Percentiles rank a stretch among this genome's conserved stretches.
These are phyloP conservation scores for Microchirus variegatus DNA, from an alignment of 2,797 vertebrate genomes.

Conservation along the genomic window DNA sequence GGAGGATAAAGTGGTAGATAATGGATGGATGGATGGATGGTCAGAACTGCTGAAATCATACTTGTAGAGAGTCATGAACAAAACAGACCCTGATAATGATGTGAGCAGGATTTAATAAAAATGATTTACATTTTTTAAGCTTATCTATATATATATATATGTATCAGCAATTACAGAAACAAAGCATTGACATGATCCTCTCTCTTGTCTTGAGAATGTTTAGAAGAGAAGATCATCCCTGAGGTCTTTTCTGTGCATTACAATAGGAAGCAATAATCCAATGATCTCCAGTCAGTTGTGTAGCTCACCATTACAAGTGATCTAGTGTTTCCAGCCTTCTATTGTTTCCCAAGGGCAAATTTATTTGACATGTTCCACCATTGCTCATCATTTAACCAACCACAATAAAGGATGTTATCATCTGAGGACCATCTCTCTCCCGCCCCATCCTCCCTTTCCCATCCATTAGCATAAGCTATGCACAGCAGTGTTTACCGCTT, in stretches of 20 bases:
- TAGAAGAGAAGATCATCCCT: conserved; percentile 23
- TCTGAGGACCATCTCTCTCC: conserved; percentile 52
- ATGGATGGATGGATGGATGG: too few relatives aligned
- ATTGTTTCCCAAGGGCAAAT: conserved; percentile 46
- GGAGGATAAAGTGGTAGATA: too few relatives aligned
- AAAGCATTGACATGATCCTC: conserved; percentile 22
- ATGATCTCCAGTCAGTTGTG: conserved; percentile 20
- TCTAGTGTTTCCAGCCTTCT: conserved; percentile 17
- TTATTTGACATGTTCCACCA: conserved; percentile 38
- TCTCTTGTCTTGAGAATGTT: conserved; percentile 27
- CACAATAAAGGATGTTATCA: conserved; percentile 55
- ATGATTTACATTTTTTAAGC: conserved; percentile 6
- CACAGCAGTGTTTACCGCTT: conserved; percentile 78
- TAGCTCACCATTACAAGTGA: conserved; percentile 33
- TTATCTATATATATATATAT: too few relatives aligned
- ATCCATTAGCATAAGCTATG: conserved; percentile 62
- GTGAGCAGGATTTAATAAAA: conserved; percentile 42
- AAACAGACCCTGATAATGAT: conserved; percentile 42
- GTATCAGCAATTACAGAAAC: conserved; percentile 27
- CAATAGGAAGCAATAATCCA: conserved; percentile 24
- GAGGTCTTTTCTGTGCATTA: conserved; percentile 25
- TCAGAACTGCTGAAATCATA: conserved; percentile 35
- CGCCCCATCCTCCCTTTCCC: conserved; percentile 9
- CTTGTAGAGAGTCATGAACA: conserved; percentile 37
- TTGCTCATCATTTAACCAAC: conserved; percentile 49